phyloP scores from a whole-genome alignment of 2,888 invertebrate genomes.

The Cyclophora punctaria region DNA sequence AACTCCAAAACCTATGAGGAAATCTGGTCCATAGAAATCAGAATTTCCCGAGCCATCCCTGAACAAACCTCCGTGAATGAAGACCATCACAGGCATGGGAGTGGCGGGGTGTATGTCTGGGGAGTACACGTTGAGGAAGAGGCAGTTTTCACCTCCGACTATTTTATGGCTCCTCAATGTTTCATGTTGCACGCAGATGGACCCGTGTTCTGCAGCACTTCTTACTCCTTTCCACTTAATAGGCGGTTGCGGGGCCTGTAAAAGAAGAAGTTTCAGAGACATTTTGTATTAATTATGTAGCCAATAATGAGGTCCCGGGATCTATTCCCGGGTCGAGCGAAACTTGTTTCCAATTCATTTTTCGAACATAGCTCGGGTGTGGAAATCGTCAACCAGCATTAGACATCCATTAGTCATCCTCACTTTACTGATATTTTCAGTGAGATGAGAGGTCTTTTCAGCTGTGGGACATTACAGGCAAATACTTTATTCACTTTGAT shows the following conservation, averaged over 20 bases:
- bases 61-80: conserved; percentile 39
- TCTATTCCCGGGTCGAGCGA: too few species aligned
- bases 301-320: too few species aligned
- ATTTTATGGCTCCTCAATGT: conserved; percentile 19
- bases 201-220: conserved; percentile 37
- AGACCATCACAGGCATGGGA: conserved; percentile 36
- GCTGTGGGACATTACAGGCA: too few species aligned
- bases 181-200: conserved; percentile 38
- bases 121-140: conserved; percentile 42
- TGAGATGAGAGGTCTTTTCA: too few species aligned
- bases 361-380: too few species aligned
- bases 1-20: conserved; percentile 62
- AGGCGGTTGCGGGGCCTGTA: conserved; percentile 37
- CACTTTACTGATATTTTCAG: too few species aligned
- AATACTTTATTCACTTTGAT: not conserved
- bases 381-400: too few species aligned
- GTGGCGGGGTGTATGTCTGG: conserved; percentile 19
- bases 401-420: too few species aligned
- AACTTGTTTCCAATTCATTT: too few species aligned
- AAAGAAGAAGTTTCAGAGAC: too few species aligned
- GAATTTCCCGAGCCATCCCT: conserved; percentile 42
- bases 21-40: conserved; percentile 68
- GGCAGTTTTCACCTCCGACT: conserved; percentile 38
- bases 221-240: conserved; percentile 40
- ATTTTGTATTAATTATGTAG: too few species aligned